phyloP scores from a whole-genome alignment of 1,140 invertebrate species.

The Tribolium castaneum region DNA sequence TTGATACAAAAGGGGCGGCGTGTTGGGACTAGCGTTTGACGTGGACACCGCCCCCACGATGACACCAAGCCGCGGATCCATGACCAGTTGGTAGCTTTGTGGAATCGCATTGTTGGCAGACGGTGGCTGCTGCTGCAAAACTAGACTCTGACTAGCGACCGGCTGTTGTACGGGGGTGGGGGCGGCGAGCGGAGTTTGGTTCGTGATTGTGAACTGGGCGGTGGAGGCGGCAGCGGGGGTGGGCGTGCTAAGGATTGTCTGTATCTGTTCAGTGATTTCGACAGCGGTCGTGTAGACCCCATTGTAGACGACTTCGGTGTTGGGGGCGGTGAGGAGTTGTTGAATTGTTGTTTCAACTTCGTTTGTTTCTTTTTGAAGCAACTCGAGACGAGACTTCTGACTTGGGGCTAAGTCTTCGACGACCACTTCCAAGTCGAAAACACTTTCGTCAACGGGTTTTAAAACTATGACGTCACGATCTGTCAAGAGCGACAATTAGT shows the following conservation, averaged over 20 bases:
- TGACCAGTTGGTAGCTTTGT: conserved; percentile 64
- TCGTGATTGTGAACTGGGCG: background rate
- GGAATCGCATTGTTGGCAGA: conserved; percentile 40
- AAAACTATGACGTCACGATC: conserved; percentile 60
- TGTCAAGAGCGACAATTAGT: conserved; percentile 38
- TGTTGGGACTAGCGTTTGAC: conserved; percentile 44
- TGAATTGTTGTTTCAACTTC: conserved; percentile 26
- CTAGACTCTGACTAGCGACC: background rate
- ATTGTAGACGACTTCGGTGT: conserved; percentile 53
- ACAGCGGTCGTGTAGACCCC: conserved; percentile 49
- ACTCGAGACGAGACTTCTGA: conserved; percentile 47
- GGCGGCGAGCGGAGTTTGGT: background rate
- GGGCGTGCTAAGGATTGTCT: background rate
- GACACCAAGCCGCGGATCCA: conserved; percentile 67
- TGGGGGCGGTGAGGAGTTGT: conserved; percentile 5
- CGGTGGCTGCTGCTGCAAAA: conserved; percentile 41
- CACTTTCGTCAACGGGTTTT: conserved; percentile 51
- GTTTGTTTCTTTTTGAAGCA: conserved; percentile 48
- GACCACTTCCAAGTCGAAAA: conserved; percentile 56
- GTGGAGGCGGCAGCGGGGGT: background rate
- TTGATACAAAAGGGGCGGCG: conserved; percentile 30
- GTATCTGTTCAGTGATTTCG: conserved; percentile 53
- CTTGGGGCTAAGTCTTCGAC: conserved; percentile 54
- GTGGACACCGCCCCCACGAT: conserved; percentile 62
- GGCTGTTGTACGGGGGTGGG: conserved; percentile 40